Conservation (phyloP, 2,113 vertebrate genomes). For the Equus przewalskii region DNA sequence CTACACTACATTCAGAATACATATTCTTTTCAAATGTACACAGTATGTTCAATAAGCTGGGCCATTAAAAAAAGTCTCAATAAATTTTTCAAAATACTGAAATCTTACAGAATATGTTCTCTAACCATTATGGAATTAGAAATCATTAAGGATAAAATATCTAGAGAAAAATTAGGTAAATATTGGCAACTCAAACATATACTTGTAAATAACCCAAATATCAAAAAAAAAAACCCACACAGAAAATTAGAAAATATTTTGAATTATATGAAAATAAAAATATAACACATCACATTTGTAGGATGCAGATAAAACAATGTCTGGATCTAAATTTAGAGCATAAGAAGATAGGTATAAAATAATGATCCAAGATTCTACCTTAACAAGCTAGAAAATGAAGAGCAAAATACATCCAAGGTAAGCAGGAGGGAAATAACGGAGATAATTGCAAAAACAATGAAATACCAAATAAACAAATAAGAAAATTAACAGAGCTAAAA, state of each 20-base stretch:
- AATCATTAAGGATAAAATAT: neutral
- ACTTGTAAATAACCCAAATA: neutral
- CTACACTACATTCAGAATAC: neutral
- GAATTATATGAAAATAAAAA: neutral
- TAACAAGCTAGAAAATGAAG: slow-evolving; percentile 8
- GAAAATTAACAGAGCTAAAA: neutral
- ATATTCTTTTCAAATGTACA: neutral
- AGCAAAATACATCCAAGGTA: neutral
- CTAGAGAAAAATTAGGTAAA: neutral
- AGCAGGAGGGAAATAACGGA: neutral
- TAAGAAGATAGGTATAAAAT: slow-evolving; percentile 3
- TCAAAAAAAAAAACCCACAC: neutral
- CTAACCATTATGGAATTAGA: neutral
- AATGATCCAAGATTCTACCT: neutral
- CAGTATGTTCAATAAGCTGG: neutral
- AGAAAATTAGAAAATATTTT: neutral
- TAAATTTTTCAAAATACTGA: slow-evolving; percentile 14
- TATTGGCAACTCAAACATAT: neutral
- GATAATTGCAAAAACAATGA: neutral
- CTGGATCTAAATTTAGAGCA: neutral
- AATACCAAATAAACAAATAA: neutral
- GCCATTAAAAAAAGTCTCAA: neutral
- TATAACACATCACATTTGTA: neutral
- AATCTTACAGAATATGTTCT: neutral
- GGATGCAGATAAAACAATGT: neutral